phyloP scores from a whole-genome alignment of 1,140 invertebrate species.

The Drosophila rufa region DNA sequence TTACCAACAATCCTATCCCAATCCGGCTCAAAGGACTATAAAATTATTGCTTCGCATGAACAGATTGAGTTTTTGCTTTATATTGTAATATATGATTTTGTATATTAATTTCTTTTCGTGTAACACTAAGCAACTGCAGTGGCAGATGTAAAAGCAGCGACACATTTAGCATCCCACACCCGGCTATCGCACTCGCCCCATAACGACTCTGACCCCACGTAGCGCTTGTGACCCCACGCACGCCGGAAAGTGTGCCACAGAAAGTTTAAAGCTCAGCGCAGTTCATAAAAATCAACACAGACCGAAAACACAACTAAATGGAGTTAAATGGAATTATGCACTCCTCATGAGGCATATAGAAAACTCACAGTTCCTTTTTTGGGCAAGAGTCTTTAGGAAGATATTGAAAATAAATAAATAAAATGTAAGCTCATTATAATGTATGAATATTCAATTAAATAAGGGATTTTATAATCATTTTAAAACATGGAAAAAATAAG shows the following conservation, averaged over 20 bases:
- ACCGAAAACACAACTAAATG: constrained; percentile 45
- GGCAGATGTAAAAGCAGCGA: neutral
- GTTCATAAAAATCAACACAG: constrained; percentile 59
- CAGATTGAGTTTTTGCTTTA: no score
- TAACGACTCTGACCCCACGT: constrained; percentile 49
- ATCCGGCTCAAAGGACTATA: no score
- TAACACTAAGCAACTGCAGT: constrained; percentile 14
- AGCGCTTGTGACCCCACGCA: constrained; percentile 44
- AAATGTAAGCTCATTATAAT: no score
- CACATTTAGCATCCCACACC: constrained; percentile 21
- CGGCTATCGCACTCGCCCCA: constrained; percentile 50
- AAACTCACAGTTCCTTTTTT: neutral
- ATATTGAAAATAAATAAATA: neutral
- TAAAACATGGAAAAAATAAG: no score
- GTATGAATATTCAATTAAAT: neutral
- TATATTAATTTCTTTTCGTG: neutral
- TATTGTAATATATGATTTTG: no score
- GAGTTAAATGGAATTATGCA: constrained; percentile 26
- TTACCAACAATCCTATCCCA: no score
- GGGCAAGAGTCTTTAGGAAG: neutral
- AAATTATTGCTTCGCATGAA: no score
- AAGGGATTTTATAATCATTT: no score
- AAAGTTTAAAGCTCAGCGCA: constrained; percentile 50
- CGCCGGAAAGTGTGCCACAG: constrained; percentile 52
- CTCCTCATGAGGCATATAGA: constrained; percentile 11